A percentile compares a stretch with the other conserved stretches of the same genome.
Evolutionary conservation across 2,797 vertebrate genomes (phyloP).

Genomic region (Neopelma chrysocephalum): DNA sequence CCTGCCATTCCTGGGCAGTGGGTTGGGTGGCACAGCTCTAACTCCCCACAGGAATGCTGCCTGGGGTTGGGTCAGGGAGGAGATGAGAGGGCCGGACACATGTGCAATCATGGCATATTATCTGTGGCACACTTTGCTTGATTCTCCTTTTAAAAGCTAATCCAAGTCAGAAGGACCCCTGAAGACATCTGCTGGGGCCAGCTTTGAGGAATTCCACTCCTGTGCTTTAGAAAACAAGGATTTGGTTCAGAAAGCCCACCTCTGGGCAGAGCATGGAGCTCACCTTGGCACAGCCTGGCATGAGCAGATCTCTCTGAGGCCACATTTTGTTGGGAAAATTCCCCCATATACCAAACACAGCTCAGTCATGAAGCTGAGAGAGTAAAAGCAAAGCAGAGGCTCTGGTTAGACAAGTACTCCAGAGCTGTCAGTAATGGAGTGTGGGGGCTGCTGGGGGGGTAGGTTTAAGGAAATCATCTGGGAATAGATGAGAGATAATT

Average conservation of each 20-base stretch:
- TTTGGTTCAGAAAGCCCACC: background rate
- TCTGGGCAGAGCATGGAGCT: background rate
- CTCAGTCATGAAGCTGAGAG: background rate
- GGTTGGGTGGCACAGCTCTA: background rate
- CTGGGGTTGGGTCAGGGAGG: background rate
- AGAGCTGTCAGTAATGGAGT: background rate
- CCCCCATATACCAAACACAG: background rate
- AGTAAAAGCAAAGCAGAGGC: slow-evolving; percentile 23
- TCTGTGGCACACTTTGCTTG: background rate
- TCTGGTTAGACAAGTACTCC: slow-evolving; percentile 46
- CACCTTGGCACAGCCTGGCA: background rate
- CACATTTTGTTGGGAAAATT: background rate
- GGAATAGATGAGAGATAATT: slow-evolving; percentile 49
- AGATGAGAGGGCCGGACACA: rapidly evolving
- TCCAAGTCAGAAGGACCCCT: background rate
- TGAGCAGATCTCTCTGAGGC: background rate
- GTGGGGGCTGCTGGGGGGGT: slow-evolving; percentile 27
- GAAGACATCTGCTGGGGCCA: background rate
- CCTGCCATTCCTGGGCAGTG: background rate
- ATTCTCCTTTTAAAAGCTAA: background rate
- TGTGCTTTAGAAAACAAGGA: background rate
- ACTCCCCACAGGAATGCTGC: background rate
- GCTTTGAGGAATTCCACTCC: background rate
- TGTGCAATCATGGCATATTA: background rate
- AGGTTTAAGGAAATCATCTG: slow-evolving; percentile 42